Conservation (phyloP, 2,797 vertebrate species). For the Percopsis omiscomaycus region DNA sequence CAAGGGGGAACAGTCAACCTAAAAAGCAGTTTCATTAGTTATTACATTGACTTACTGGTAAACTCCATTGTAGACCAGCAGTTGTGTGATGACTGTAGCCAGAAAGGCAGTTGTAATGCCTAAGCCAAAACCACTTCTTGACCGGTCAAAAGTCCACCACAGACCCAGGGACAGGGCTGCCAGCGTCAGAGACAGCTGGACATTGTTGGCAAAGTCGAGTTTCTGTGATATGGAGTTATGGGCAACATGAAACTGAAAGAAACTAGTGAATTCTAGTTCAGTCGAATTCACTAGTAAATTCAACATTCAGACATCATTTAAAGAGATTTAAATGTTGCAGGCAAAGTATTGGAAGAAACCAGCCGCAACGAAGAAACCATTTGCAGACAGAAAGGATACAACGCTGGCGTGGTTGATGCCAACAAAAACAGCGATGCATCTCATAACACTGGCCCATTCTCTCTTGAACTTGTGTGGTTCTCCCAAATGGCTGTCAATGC, state of each 20-base stretch:
- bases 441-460: conserved; percentile 99
- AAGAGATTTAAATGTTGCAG: too few relatives aligned
- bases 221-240: conserved; percentile 87
- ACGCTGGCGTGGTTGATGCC: conserved; percentile 98
- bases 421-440: conserved; percentile 96
- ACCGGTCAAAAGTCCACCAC: conserved; percentile 98
- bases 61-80: conserved; percentile 96
- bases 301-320: too few relatives aligned
- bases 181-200: conserved; percentile 93
- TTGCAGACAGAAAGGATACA: conserved; percentile 87
- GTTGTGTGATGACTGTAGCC: conserved; percentile 93
- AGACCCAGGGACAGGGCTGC: conserved; percentile 94
- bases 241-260: conserved; percentile 55
- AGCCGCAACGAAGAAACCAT: too few relatives aligned
- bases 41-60: conserved; percentile 85
- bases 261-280: not conserved
- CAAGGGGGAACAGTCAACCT: too few relatives aligned
- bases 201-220: conserved; percentile 94
- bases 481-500: conserved; percentile 94
- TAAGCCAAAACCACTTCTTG: conserved; percentile 94
- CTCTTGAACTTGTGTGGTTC: conserved; percentile 99
- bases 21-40: not conserved
- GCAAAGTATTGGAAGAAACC: too few relatives aligned
- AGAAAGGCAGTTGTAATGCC: conserved; percentile 96
- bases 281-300: conserved; percentile 5